Base-by-base conservation (phyloP, 2,888 invertebrate genomes). In the Muschampia plurimacula region DNA sequence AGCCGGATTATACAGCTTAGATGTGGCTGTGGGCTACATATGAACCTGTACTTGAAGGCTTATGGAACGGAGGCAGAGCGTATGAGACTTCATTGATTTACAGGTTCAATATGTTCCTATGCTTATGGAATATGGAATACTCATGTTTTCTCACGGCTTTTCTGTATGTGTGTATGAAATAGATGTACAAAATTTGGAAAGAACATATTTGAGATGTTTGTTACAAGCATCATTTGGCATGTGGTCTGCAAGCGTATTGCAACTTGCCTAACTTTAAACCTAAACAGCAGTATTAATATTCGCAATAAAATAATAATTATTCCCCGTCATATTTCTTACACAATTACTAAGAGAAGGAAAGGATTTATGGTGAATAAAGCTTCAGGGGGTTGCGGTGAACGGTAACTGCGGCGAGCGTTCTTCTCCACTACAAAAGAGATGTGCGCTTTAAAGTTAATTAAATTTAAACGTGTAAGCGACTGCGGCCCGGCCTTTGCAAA, bases 381-480 rank as follows among this genome's bases (percentile, higher is more conserved):
- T 74, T 77, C 72, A 59, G 78, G 74, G 74, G 69, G 75, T 76
- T 77, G 78, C 80, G 77, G 76, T 78, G 79, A 82, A 81, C 84
- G 85, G 83, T 85, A 84, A 86, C 86, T 84, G 80, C 82, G 77
- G 82, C 81, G 81, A 84, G 84, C 83, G 83, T 84, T 84, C 81
- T 85, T 87, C 83, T 85, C 86, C 79, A 78, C 81, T 83, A 90
- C 87, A 91, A 91, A 91, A 85, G 83, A 82, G 86, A 87, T 86
- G 83, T 87, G 86, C 84, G 81, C 82, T 83, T 87, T 83, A 87
- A 87, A 90, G 88, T 91, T 92, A 92, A 92, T 92, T 91, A 92
- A 90, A 89, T 89, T 87, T 84, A 86, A 89, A 90, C 86, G 86
- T 85, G 85, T 83, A 85, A 82, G 80, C 81, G 76, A 79, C 68